Percentiles rank a stretch among this genome's conserved stretches.
Evolutionary conservation across 1,140 invertebrate genomes (phyloP).

Genomic region (Physella acuta): DNA sequence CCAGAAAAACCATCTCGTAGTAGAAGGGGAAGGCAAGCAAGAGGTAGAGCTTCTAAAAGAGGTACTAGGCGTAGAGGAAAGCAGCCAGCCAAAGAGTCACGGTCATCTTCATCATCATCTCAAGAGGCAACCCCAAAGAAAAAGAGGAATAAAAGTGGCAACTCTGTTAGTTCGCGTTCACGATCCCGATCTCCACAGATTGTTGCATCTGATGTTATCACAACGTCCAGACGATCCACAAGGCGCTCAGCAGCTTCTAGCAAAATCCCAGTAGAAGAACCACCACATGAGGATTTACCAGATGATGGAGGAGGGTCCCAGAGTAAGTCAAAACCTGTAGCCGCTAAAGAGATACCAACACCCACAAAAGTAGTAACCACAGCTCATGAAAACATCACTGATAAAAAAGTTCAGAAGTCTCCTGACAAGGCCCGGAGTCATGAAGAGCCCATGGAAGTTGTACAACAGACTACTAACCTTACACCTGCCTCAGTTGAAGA

Average conservation of each 20-base stretch:
- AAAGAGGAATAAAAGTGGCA: constrained; percentile 4
- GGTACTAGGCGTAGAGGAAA: constrained; percentile 18
- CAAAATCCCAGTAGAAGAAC: neutral
- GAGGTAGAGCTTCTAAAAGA: constrained; percentile 6
- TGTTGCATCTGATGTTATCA: constrained; percentile 15
- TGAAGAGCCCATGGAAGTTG: too few species aligned
- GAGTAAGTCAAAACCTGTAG: too few species aligned
- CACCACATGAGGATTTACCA: neutral
- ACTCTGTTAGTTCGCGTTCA: constrained; percentile 8
- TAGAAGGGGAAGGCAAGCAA: neutral
- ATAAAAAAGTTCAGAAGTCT: too few species aligned
- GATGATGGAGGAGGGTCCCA: constrained; percentile 1
- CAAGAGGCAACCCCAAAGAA: constrained; percentile 12
- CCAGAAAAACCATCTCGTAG: constrained; percentile 22
- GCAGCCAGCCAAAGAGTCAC: constrained; percentile 14
- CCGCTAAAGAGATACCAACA: too few species aligned
- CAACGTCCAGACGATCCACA: constrained; percentile 16
- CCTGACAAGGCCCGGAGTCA: too few species aligned
- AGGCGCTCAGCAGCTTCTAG: constrained; percentile 9
- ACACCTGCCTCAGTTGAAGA: too few species aligned
- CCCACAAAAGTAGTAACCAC: too few species aligned
- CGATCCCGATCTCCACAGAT: constrained; percentile 23
- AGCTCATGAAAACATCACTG: too few species aligned
- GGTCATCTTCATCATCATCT: constrained; percentile 26
- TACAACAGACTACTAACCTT: too few species aligned